These are phyloP conservation scores for Diplolepis rosae DNA, from an alignment of 2,888 invertebrate species.

Conservation along the genomic window DNA sequence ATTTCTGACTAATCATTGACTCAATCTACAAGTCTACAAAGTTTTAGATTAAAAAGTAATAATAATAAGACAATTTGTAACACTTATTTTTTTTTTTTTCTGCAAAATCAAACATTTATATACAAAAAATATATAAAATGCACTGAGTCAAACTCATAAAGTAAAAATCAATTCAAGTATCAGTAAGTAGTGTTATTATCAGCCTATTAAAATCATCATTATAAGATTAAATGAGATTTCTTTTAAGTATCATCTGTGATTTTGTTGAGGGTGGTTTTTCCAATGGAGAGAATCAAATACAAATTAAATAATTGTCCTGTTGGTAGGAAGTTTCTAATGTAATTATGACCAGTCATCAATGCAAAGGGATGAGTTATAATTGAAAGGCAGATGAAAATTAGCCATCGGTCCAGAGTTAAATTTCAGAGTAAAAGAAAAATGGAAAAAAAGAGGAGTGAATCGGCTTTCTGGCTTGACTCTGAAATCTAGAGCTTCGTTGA, in stretches of 20 bases:
- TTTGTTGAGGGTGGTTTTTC: neutral
- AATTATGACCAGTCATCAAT: slow-evolving; percentile 52
- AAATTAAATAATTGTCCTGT: slow-evolving; percentile 9
- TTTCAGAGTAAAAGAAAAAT: too few species aligned
- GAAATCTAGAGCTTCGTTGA: neutral
- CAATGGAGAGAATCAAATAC: neutral
- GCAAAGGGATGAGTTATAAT: slow-evolving; percentile 49
- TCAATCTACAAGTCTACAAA: too few species aligned
- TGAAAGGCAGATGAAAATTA: slow-evolving; percentile 54
- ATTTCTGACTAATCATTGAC: too few species aligned
- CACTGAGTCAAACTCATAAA: too few species aligned
- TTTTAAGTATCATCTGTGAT: neutral
- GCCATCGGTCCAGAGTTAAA: slow-evolving; percentile 42
- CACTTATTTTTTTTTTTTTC: too few species aligned
- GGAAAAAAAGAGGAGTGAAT: slow-evolving; percentile 4
- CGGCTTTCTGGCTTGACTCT: neutral
- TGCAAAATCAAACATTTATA: too few species aligned
- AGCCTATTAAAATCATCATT: neutral
- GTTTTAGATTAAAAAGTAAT: too few species aligned
- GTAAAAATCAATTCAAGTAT: too few species aligned
- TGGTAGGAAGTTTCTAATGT: slow-evolving; percentile 58
- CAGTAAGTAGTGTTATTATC: too few species aligned
- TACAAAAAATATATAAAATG: too few species aligned
- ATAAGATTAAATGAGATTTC: neutral
- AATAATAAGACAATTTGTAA: too few species aligned